Conservation (phyloP, 2,113 vertebrate genomes). For the Bufo gargarizans region DNA sequence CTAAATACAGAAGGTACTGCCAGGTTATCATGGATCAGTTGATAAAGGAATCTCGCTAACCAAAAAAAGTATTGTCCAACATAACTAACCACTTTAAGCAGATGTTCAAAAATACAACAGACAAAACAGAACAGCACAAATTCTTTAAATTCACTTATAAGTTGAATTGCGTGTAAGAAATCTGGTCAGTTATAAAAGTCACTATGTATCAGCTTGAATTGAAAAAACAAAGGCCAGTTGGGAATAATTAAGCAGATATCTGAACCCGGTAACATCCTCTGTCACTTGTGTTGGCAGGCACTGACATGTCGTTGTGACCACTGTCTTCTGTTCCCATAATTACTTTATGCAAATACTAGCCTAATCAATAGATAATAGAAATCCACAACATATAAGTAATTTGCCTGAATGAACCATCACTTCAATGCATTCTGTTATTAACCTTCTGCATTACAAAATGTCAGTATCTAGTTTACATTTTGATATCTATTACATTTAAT, state of each 20-base stretch:
- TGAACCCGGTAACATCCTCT: constrained; percentile 16
- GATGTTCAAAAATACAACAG: neutral
- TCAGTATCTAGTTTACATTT: neutral
- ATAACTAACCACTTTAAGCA: neutral
- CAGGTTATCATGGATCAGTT: no score
- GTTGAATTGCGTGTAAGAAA: constrained; percentile 13
- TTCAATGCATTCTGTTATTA: neutral
- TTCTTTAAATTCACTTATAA: neutral
- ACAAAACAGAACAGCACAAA: neutral
- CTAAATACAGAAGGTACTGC: no score
- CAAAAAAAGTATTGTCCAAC: neutral
- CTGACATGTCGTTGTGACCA: constrained; percentile 17
- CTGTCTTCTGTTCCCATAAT: constrained; percentile 39
- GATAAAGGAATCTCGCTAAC: no score
- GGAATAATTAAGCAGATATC: constrained; percentile 47
- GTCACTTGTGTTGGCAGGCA: constrained; percentile 34
- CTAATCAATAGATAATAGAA: constrained; percentile 50
- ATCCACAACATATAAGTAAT: constrained; percentile 44
- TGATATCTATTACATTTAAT: neutral
- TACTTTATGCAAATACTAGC: constrained; percentile 56
- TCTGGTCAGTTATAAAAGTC: constrained; percentile 13
- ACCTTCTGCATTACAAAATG: neutral
- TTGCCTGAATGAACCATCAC: constrained; percentile 18
- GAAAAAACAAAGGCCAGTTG: constrained; percentile 25
- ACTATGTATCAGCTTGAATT: constrained; percentile 21